A percentile compares a stretch with the other conserved stretches of the same genome.
Conservation (phyloP, 2,113 vertebrate genomes). For the Myrmecobius fasciatus region DNA sequence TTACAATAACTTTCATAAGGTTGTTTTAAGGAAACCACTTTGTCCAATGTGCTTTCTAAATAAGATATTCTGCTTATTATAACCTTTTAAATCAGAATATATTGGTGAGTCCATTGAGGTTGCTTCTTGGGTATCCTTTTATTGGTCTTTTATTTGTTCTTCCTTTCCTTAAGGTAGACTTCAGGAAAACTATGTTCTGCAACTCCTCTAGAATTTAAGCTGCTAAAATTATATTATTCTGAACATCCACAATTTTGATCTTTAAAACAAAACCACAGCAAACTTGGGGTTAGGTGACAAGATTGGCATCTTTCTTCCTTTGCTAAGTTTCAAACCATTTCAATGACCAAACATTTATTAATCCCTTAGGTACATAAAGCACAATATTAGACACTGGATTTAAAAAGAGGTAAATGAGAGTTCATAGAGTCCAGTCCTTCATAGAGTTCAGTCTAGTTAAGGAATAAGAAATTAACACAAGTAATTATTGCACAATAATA, state of each 20-base stretch:
- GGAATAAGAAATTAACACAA: background rate
- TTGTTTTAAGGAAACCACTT: background rate
- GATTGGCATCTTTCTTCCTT: background rate
- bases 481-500: background rate
- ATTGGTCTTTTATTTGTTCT: background rate
- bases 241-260: background rate
- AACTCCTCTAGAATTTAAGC: background rate
- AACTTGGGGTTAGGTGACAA: background rate
- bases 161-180: background rate
- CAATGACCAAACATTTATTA: background rate
- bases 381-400: background rate
- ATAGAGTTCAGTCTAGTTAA: background rate
- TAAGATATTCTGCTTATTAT: background rate
- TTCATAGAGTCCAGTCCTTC: background rate
- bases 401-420: background rate
- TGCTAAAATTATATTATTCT: background rate
- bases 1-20: background rate
- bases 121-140: slow-evolving; percentile 2
- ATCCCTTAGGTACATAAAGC: background rate
- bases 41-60: background rate
- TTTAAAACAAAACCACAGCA: background rate
- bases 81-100: background rate
- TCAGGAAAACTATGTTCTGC: background rate
- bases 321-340: background rate
- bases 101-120: slow-evolving; percentile 11